These are phyloP conservation scores for Cynaeus angustus DNA, from an alignment of 2,888 invertebrate genomes.

Conservation along the genomic window DNA sequence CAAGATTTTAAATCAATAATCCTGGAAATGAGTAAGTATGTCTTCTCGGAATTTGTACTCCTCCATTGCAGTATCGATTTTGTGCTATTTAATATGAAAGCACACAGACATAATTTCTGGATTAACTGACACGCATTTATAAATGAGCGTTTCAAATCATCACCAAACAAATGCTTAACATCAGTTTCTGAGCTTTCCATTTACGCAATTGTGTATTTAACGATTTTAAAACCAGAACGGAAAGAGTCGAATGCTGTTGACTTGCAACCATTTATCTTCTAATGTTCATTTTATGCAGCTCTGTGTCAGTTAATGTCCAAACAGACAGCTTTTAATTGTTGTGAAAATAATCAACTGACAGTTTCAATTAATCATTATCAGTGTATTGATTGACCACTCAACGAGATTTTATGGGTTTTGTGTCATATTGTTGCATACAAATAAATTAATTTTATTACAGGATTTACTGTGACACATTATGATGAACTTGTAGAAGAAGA, in stretches of 20 bases:
- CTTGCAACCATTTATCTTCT: constrained; percentile 17
- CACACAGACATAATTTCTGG: background rate
- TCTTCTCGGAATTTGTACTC: background rate
- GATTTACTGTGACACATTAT: too few relatives aligned
- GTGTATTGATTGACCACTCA: background rate
- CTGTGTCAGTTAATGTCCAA: constrained; percentile 6
- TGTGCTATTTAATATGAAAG: background rate
- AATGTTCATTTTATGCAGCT: constrained; percentile 20
- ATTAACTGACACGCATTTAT: constrained; percentile 16
- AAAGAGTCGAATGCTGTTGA: constrained; percentile 6
- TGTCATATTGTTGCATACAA: constrained; percentile 1
- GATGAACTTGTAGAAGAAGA: too few relatives aligned
- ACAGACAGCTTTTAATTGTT: constrained; percentile 9
- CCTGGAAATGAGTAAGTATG: background rate
- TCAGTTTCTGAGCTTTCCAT: constrained; percentile 18
- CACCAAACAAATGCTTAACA: constrained; percentile 14
- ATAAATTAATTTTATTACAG: background rate
- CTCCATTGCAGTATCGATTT: constrained; percentile 9
- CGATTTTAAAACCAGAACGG: constrained; percentile 4
- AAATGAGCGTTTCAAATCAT: constrained; percentile 15
- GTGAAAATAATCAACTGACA: constrained; percentile 14
- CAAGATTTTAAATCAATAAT: background rate
- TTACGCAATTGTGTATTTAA: constrained; percentile 22
- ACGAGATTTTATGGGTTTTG: constrained; percentile 4
- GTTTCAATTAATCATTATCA: constrained; percentile 14